Base-by-base conservation (phyloP, 1,140 invertebrate species). In the Scaptomyza montana region DNA sequence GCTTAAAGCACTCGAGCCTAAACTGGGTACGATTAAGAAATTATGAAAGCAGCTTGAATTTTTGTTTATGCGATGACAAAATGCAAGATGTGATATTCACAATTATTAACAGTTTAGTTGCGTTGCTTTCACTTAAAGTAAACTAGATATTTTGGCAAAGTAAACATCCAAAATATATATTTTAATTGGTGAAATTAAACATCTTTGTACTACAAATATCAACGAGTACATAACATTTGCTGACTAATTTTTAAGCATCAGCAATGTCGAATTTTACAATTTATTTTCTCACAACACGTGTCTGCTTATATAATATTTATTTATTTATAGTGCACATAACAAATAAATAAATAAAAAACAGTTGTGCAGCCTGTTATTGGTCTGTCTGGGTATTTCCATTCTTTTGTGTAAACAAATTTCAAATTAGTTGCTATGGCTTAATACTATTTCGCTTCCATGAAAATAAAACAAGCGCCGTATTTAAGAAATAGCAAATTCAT, bases 231-330 rank as follows among this genome's bases (percentile, higher is more conserved):
- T 25, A 10, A 21, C 36, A 19, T 9, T 50, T 25, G 62, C 55
- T 72, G 69, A 72, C 54, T 72, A 72, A 72, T 54, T 72, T 9
- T 30, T 7, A 33, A 55, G 41, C 51, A 57, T 39, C 30, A 21
- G 3, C 39, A 30, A 21, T 21, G 16, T 16, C 28, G 21, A 55
- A 25, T 55, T 46, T 25, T 64, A 55, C 25, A 12, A 30, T 64
- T 55, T 28, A 21, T 61, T 39, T 61, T 3, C 30, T 45, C 13
- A 2, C 39, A 36, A 36, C 45, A 60, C 45, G 16, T 49, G 43
- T 60, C 13, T 16, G 57, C 43, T 5, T 53, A 33, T 53, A 33
- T 36, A 33, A 6, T 28, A 16, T 45, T 6, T 3, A 33, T 46
- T 8, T 47, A 19, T 47, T 45, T 47, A n/a, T 65, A 7, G 30